Percentiles rank a stretch among this genome's conserved stretches.
Evolutionary conservation across 2,888 invertebrate genomes (phyloP).

Genomic region (Lasius platythorax): DNA sequence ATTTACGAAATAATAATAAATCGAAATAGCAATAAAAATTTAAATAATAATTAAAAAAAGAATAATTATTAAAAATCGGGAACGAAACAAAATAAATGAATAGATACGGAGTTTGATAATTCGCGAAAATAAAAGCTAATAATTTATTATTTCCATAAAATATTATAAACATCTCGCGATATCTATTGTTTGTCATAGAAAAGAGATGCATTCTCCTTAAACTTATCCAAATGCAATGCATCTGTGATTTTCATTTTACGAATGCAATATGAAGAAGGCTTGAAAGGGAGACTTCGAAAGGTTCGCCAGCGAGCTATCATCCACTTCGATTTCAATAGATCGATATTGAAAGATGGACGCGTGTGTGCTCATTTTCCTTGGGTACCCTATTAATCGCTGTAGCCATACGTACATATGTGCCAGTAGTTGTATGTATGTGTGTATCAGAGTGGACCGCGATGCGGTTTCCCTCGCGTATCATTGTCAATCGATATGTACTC

Average conservation of each 20-base stretch:
- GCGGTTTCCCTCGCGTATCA: conserved; percentile 68
- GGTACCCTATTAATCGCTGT: conserved; percentile 68
- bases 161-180: not conserved
- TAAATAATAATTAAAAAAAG: not conserved
- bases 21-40: conserved; percentile 13
- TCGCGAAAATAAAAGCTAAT: not conserved
- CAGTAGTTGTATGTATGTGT: conserved; percentile 25
- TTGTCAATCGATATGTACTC: conserved; percentile 70
- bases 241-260: conserved; percentile 72
- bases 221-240: conserved; percentile 5
- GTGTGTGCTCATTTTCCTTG: conserved; percentile 67
- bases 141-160: not conserved
- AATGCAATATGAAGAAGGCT: conserved; percentile 68
- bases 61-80: not conserved
- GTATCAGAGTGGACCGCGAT: conserved; percentile 61
- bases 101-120: conserved; percentile 9
- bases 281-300: conserved; percentile 66
- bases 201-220: not conserved
- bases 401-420: conserved; percentile 29
- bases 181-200: not conserved
- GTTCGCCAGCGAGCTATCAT: conserved; percentile 66
- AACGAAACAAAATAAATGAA: not conserved
- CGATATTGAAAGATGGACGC: conserved; percentile 64
- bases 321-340: conserved; percentile 67
- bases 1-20: conserved; percentile 12